Base-by-base conservation (phyloP, 2,797 vertebrate species). In the Diplodus puntazzo region DNA sequence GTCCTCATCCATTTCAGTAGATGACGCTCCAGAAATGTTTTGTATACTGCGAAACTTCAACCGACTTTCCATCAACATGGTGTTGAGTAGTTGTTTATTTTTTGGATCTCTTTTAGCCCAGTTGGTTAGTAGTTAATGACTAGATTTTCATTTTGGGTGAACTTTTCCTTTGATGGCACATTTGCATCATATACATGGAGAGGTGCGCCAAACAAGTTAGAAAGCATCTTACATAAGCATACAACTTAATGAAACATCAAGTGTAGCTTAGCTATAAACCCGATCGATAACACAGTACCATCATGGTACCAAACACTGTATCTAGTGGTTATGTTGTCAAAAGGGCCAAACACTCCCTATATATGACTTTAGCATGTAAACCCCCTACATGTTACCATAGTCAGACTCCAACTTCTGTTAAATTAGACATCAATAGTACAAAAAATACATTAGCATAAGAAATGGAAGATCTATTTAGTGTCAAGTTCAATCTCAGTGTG, bases 401-500 rank as follows among this genome's bases (percentile, higher is more conserved):
- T 81, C 77, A 48, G 21, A 73, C 18, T 71, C 30, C 1, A 62
- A 11, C 43, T 65, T 78, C 42, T 75, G 81, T 87, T 87, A 65
- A 75, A 83, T 89, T 45, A 89, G 69, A 91, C 87, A 72, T 75
- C 55, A 80, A 81, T 68, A 83, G 88, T 94, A 93, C 75, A 92
- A 93, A 95, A 92, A 91, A 92, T 72, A 92, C 88, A 92, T 49
- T n/a, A 82, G 84, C 67, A 82, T 78, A 83, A 89, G 69, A 85
- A 90, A 92, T 90, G 82, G 79, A 77, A 78, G 64, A 71, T 85
- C 74, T 83, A 53, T 83, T 78, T 27, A 75, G 63, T 79, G 53
- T 69, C 73, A 54, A 82, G 60, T 82, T 83, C 57, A 58, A 49
- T 64, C 73, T 89, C 69, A 83, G 63, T 73, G 43, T 63, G 54